Conservation (phyloP, 1,140 invertebrate species). For the Anadara kagoshimensis region DNA sequence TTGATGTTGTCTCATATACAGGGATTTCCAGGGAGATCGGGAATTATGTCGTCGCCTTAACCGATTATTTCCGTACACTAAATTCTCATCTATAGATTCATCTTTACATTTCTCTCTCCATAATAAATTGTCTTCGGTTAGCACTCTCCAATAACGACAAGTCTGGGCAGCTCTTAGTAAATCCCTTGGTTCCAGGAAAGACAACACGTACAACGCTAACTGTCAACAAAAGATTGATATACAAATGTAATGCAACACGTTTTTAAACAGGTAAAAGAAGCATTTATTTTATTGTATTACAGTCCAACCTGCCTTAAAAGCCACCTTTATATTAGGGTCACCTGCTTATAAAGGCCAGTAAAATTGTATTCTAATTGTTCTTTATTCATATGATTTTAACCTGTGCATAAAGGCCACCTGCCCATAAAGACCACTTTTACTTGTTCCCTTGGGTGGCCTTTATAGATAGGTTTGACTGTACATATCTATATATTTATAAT, state of each 20-base stretch:
- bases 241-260: background rate
- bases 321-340: too few species aligned
- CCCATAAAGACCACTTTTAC: too few species aligned
- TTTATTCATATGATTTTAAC: too few species aligned
- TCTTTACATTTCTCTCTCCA: conserved; percentile 98
- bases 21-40: conserved; percentile 77
- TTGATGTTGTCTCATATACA: conserved; percentile 92
- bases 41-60: conserved; percentile 59
- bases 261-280: too few species aligned
- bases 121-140: conserved; percentile 96
- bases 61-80: conserved; percentile 68
- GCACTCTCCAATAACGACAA: conserved; percentile 95
- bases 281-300: too few species aligned
- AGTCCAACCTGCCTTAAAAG: too few species aligned
- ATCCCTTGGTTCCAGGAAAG: conserved; percentile 93
- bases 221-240: conserved; percentile 58
- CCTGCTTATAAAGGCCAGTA: too few species aligned
- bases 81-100: conserved; percentile 80
- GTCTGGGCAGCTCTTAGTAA: conserved; percentile 94
- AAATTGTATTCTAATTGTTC: too few species aligned
- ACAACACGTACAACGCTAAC: conserved; percentile 93
- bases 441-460: too few species aligned
- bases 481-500: too few species aligned
- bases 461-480: too few species aligned
- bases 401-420: too few species aligned